Evolutionary conservation across 2,888 invertebrate genomes (phyloP), one percentile per base, ranked within the genome.

Genomic region (Heliconius aoede): DNA sequence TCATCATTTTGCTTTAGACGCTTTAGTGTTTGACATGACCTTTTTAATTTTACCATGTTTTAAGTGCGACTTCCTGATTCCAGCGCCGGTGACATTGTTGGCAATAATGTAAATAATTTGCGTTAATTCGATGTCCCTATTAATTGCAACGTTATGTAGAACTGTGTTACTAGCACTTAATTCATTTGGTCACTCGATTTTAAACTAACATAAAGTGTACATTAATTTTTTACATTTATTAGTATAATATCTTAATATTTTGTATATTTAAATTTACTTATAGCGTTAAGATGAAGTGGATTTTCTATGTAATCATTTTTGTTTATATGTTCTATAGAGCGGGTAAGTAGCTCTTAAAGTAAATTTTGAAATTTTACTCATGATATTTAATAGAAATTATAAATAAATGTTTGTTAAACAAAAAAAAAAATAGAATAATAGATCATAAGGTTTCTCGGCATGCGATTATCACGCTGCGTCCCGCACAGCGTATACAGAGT

Each of bases 241-340:
- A 36, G 72, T 46, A 65, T 46, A 73, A 32, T 73, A 51, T 71
- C 46, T 18, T 69, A 72, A 40, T 67, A 75, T 78, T 72, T 40
- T 9, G 46, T 62, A 69, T 55, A 9, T 40, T 65, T 61, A 28
- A 62, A 40, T 18, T 40, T 26, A 24, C 58, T 32, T 64, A 18
- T 64, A 69, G 8, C 24, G 8, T 32, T 30, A 86, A 84, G 82
- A 91, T 91, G 91, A 92, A 93, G 90, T 90, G 89, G 89, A 24
- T 88, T 76, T 88, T 91, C 78, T 90, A 88, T 81, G 85, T 89
- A 77, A 78, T 91, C 60, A 87, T 92, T 77, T 85, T 91, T 24
- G 77, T 88, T 72, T 92, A 90, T 76, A 88, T 91, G 89, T 86
- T 85, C 73, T 90, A 89, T 75, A 88, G 87, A 84, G 83, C 90